Evolutionary conservation across 1,140 invertebrate species (phyloP).

Genomic region (Drosophila tani): DNA sequence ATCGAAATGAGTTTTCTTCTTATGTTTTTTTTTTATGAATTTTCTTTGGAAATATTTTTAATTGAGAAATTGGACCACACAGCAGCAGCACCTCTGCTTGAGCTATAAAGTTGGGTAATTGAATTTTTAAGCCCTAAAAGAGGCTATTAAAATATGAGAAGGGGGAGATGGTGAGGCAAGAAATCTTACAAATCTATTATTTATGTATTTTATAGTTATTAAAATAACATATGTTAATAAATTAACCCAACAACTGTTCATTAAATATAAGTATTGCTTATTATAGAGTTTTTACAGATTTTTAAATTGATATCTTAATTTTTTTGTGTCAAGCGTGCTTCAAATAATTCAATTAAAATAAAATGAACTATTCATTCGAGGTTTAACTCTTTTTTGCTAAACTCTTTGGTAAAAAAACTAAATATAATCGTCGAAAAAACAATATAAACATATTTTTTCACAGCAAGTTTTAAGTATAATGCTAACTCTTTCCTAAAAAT

Average conservation of each 20-base stretch:
- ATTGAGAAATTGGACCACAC: constrained; percentile 49
- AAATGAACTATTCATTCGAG: too few relatives aligned
- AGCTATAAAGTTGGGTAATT: constrained; percentile 5
- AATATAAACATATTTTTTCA: too few relatives aligned
- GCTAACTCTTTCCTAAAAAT: background rate
- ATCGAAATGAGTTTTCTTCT: constrained; percentile 26
- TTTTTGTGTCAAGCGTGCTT: too few relatives aligned
- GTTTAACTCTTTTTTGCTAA: too few relatives aligned
- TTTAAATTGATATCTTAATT: background rate
- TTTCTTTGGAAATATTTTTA: constrained; percentile 53
- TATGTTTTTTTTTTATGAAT: constrained; percentile 35
- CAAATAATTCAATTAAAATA: too few relatives aligned
- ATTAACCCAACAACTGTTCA: too few relatives aligned
- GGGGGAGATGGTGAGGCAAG: background rate
- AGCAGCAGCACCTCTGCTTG: background rate
- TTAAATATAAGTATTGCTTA: background rate
- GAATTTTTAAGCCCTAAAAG: background rate
- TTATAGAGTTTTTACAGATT: background rate
- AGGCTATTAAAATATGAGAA: background rate
- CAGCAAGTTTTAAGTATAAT: too few relatives aligned
- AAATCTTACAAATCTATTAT: background rate
- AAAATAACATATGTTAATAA: background rate
- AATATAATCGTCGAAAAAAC: too few relatives aligned
- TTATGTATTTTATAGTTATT: too few relatives aligned
- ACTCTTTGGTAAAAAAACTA: too few relatives aligned